Evolutionary conservation across 2,113 vertebrate species (phyloP), one percentile per base, ranked within the genome.

Genomic region (Aleadryas rufinucha): DNA sequence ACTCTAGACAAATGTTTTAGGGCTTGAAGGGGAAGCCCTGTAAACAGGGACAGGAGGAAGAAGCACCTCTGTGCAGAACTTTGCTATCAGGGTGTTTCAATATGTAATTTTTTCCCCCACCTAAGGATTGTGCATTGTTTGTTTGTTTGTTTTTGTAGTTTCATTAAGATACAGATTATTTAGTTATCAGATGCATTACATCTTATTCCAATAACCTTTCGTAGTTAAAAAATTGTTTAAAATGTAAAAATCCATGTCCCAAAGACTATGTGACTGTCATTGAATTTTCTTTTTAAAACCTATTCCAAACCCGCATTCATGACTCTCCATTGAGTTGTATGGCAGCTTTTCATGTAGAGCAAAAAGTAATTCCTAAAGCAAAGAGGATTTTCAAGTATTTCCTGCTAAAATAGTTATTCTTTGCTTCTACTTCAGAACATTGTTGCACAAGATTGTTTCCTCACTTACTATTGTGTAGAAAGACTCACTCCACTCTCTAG

Each of bases 101-200:
- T 5, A 35, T 6, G 16, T 54, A 54, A n/a, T 21, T 79, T 24
- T 53, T 45, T 15, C 3, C n/a, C 11, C 4, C 20, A 47, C 4
- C 5, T 21, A 31, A 31, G 35, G 13, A 35, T 12, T 56, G 24
- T 35, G 21, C 1, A 0, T 39, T 35, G 8, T 6, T 11, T 10
- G 8, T 60, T 50, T 42, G n/a, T n/a, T n/a, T n/a, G 44, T 53
- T 50, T 30, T 21, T 3, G 21, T 41, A 20, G 7, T 35, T 87
- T 28, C 31, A 56, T 31, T 41, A 49, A 22, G 16, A 71, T 56
- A 63, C 3, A 54, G 24, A 54, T 54, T n/a, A 47, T 56, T 49
- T 64, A 49, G 7, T 56, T 35, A 70, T 54, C 47, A 54, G 28
- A 41, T 53, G 16, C 13, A 23, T 39, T 24, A 16, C 30, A 41